phyloP scores from a whole-genome alignment of 2,888 invertebrate species.

The Syrphus vitripennis region DNA sequence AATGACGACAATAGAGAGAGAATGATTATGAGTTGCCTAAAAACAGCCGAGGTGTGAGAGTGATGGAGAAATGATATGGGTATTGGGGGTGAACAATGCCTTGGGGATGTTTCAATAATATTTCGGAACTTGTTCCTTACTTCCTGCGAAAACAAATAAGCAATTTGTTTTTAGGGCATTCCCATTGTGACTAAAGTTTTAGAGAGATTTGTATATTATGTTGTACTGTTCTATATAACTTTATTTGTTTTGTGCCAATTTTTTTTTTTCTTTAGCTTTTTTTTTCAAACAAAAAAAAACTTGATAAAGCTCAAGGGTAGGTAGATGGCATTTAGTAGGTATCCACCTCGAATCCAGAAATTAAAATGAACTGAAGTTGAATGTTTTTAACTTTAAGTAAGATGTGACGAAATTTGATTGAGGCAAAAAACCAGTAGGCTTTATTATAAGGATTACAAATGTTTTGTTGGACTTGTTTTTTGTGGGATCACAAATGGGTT shows the following conservation, averaged over 20 bases:
- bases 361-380: conserved; percentile 21
- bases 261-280: neutral
- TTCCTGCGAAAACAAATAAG: conserved; percentile 44
- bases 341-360: neutral
- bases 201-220: neutral
- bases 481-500: conserved; percentile 9
- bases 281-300: conserved; percentile 23
- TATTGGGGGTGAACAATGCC: conserved; percentile 16
- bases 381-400: neutral
- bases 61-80: neutral
- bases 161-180: conserved; percentile 65
- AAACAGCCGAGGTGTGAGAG: neutral
- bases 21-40: neutral
- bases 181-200: conserved; percentile 52
- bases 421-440: neutral
- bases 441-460: conserved; percentile 16
- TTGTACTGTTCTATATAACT: conserved; percentile 10
- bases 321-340: neutral
- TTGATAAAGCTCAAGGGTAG: conserved; percentile 56
- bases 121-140: conserved; percentile 49
- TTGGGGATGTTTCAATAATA: conserved; percentile 62
- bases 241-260: conserved; percentile 1
- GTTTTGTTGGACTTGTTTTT: neutral
- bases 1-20: conserved; percentile 59
- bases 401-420: conserved; percentile 15